Evolutionary conservation across 2,888 invertebrate genomes (phyloP), one percentile per base, ranked within the genome.

Genomic region (Eupithecia inturbata): DNA sequence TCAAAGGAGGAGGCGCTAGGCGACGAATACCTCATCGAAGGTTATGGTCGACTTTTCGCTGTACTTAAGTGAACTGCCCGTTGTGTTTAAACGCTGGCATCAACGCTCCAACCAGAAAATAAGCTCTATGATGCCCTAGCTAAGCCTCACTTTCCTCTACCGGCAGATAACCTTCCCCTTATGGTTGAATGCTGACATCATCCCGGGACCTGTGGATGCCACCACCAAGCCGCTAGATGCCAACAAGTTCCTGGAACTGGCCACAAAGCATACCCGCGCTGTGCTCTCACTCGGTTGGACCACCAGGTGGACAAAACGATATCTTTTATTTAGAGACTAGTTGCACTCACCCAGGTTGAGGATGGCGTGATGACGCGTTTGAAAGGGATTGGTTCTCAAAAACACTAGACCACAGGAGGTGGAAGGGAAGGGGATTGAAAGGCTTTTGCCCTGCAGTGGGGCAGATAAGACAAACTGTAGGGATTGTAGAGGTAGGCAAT

Each of bases 141-240:
- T 31, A 31, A 68, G 9, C 9, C 26, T 26, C 28, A 19, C 0
- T 36, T 31, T 62, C 6, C 28, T 31, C 14, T 62, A 7, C 12
- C 9, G 7, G 0, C 88, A 97, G 97, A 91, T 96, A 81, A 93
- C 90, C 0, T 96, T 96, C 83, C 98, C 98, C 0, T 87, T 98
- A 5, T 98, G 98, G 97, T 88, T 98, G 73, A 98, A 98, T 88
- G 98, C 98, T 0, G 98, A 98, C 88, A 97, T 98, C 78, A 90
- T 97, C 1, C 86, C 92, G 0, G 98, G 98, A 0, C 98, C 98
- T 0, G 95, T 96, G 0, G 95, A 96, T 12, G 93, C 92, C 4
- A 85, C 87, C 19, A 85, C 92, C 0, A 87, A 84, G 63, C 97
- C 97, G 0, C 96, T 98, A 0, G 95, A 97, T 84, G 91, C 96